Evolutionary conservation across 1,140 invertebrate species (phyloP), one percentile per base, ranked within the genome.

Genomic region (Dryas iulia): DNA sequence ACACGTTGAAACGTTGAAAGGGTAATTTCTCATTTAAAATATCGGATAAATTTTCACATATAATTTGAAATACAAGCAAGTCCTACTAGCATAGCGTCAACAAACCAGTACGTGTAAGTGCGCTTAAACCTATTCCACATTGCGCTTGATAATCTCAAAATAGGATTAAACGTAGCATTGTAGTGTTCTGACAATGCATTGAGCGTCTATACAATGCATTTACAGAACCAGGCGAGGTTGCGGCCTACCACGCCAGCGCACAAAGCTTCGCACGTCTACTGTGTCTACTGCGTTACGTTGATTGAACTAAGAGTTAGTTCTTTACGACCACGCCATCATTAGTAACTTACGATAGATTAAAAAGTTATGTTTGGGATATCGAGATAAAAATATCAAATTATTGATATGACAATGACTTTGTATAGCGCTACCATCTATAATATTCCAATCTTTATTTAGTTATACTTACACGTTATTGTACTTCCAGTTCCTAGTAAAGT

Each of bases 181-280:
- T 63, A 54, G 10, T 28, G 52, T 21, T 54, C 52, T 33, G 52
- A 63, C 61, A 56, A 63, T 63, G 12, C 52, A 56, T 63, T 47
- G 52, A 63, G 28, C 21, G 30, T 63, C 61, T 33, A 63, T 30
- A 56, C 61, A 63, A 63, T 63, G 52, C 61, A 52, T 63, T 62
- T 58, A 52, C 59, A 61, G 59, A 61, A 26, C 4, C 59, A 26
- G 59, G 7, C 59, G 39, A 52, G 39, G 35, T 61, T 61, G 59
- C 39, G 59, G 59, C 39, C 35, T 52, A 24, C 39, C 39, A 30
- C 59, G 10, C 14, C 25, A 28, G 24, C 25, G 10, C 59, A 61
- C 59, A 62, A 62, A 33, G 47, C 60, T 30, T 62, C 52, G 12
- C 33, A 28, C 26, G 52, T 31, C 11, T 35, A 30, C 28, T 33